phyloP scores from a whole-genome alignment of 2,113 vertebrate genomes.

The Casuarius casuarius region DNA sequence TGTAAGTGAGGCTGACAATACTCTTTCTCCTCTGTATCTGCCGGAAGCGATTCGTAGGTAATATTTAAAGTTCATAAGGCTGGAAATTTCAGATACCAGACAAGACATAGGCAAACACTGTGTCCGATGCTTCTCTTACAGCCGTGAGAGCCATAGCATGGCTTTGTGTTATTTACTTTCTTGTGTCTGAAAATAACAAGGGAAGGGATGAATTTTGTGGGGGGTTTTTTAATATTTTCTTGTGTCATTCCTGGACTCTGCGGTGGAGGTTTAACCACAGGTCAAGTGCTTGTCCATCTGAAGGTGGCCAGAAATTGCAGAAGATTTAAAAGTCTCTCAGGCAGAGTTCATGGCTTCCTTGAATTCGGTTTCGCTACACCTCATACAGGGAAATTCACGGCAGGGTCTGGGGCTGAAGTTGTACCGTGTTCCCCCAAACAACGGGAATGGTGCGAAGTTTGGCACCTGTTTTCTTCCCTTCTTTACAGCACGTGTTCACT shows the following conservation, averaged over 20 bases:
- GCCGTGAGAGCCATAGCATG: neutral
- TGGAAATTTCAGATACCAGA: neutral
- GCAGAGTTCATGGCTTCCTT: neutral
- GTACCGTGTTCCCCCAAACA: neutral
- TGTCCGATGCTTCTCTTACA: neutral
- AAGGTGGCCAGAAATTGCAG: no score
- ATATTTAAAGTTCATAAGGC: neutral
- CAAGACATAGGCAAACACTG: neutral
- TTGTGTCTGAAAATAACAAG: neutral
- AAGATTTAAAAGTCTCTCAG: neutral
- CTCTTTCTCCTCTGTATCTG: neutral
- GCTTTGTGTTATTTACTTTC: neutral
- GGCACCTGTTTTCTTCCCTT: neutral
- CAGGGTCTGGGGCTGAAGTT: neutral
- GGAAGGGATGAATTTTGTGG: neutral
- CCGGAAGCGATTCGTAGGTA: neutral
- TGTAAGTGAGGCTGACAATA: neutral
- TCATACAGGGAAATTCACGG: neutral
- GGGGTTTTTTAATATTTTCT: neutral
- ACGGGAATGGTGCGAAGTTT: neutral
- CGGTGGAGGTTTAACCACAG: neutral
- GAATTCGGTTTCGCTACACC: neutral
- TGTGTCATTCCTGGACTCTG: neutral
- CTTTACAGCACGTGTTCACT: no score
- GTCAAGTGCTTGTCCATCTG: neutral